Evolutionary conservation across 92 coral and sea anemone genomes (phyloP).

Genomic region (Epizoanthus fatuus): DNA sequence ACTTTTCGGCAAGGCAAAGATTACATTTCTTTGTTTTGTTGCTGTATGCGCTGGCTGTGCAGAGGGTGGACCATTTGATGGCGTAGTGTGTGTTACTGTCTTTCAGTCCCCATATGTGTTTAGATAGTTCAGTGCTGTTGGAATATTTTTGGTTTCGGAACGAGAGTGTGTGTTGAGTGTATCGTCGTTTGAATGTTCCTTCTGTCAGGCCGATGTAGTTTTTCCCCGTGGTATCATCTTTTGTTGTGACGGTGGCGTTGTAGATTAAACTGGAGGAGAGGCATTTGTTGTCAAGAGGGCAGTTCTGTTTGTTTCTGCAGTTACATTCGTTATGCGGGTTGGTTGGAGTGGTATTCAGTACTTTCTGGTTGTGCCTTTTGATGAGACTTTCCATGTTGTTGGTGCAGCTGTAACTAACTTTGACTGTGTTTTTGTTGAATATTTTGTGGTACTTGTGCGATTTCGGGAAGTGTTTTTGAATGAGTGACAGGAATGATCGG

Average conservation of each 20-base stretch:
- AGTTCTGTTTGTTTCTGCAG: conserved; percentile 13
- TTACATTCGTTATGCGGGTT: not conserved
- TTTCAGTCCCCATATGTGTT: conserved; percentile 39
- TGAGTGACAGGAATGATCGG: too few relatives aligned
- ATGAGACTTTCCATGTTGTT: too few relatives aligned
- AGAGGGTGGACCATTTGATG: conserved; percentile 32
- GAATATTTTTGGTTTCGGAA: conserved; percentile 8
- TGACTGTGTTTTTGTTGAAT: too few relatives aligned
- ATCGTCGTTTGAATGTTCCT: conserved; percentile 28
- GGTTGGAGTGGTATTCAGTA: too few relatives aligned
- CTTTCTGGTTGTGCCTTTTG: too few relatives aligned
- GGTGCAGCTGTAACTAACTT: too few relatives aligned
- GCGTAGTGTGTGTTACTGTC: too few relatives aligned
- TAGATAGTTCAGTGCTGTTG: conserved; percentile 16
- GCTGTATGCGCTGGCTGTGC: conserved; percentile 30
- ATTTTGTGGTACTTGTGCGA: too few relatives aligned
- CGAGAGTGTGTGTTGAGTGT: conserved; percentile 34
- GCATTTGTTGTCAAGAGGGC: conserved; percentile 26
- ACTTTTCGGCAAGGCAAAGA: conserved; percentile 36
- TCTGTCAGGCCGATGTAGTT: conserved; percentile 37
- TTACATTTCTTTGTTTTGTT: conserved; percentile 15
- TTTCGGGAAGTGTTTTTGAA: too few relatives aligned
- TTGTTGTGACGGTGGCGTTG: conserved; percentile 37
- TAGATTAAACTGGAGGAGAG: conserved; percentile 30
- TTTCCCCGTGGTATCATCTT: conserved; percentile 13